Evolutionary conservation across 2,888 invertebrate species (phyloP).

Genomic region (Meteorus cinctellus): DNA sequence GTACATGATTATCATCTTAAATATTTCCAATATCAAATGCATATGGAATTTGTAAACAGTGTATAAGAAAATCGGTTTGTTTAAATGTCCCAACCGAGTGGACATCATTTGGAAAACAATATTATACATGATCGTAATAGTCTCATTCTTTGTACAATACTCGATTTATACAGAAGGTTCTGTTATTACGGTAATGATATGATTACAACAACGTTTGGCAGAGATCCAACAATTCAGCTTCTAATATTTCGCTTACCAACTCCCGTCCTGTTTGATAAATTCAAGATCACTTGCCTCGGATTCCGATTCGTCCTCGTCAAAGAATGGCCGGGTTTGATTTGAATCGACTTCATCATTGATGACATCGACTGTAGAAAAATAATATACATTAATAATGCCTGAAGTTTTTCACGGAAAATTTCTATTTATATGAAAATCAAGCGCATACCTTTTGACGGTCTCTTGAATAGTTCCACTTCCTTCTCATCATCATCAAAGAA

Average conservation of each 20-base stretch:
- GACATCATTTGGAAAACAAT: not conserved
- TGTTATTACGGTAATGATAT: not conserved
- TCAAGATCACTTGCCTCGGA: conserved; percentile 2
- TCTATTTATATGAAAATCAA: not conserved
- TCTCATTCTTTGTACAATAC: not conserved
- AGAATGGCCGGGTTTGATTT: not conserved
- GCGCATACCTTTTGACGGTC: conserved; percentile 58
- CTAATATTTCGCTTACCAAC: not conserved
- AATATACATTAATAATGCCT: not conserved
- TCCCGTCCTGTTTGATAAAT: conserved; percentile 1
- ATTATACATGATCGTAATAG: not conserved
- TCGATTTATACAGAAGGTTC: not conserved
- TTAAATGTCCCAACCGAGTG: not conserved
- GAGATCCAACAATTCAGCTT: not conserved
- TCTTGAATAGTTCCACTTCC: conserved; percentile 74
- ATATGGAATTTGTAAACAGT: not conserved
- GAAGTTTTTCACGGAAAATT: too few species aligned
- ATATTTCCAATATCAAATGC: not conserved
- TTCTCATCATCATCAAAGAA: conserved; percentile 76
- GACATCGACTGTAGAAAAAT: not conserved
- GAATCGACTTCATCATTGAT: not conserved
- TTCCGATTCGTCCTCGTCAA: not conserved
- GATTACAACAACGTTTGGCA: not conserved
- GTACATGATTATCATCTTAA: not conserved
- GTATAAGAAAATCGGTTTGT: not conserved